A percentile compares a stretch with the other conserved stretches of the same genome.
phyloP scores from a whole-genome alignment of 35 echinoderm and acorn worm species.

The Apostichopus japonicus region DNA sequence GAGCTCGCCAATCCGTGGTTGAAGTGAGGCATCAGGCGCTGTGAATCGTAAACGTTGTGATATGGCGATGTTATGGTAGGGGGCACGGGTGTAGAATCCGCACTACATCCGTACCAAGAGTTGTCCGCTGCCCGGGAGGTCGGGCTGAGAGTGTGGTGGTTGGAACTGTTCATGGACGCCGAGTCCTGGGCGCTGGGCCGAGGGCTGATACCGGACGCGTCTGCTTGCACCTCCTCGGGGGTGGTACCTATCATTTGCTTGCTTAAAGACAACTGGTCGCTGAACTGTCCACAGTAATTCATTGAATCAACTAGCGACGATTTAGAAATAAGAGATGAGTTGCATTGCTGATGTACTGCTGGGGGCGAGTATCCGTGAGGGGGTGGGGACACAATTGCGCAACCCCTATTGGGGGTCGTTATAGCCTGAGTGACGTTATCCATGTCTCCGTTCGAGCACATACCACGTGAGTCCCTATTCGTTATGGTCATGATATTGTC shows the following conservation, averaged over 20 bases:
- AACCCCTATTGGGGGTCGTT: slow-evolving; percentile 53
- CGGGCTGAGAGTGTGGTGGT: slow-evolving; percentile 69
- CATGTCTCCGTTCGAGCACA: slow-evolving; percentile 65
- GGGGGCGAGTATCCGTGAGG: slow-evolving; percentile 82
- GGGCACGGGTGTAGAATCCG: slow-evolving; percentile 49
- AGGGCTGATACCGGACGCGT: slow-evolving; percentile 67
- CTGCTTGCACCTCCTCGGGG: slow-evolving; percentile 90
- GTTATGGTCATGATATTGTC: slow-evolving; percentile 86
- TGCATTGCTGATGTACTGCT: slow-evolving; percentile 57
- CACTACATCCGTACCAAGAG: slow-evolving; percentile 74
- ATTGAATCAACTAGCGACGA: slow-evolving; percentile 48
- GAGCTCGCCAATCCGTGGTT: slow-evolving; percentile 66
- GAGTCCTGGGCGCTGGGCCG: slow-evolving; percentile 90
- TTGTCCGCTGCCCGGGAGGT: slow-evolving; percentile 58
- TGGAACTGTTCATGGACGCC: slow-evolving; percentile 70
- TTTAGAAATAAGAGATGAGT: slow-evolving; percentile 64
- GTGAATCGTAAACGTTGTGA: slow-evolving; percentile 82
- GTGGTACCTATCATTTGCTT: slow-evolving; percentile 99
- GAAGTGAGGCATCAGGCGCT: slow-evolving; percentile 70
- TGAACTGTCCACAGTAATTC: slow-evolving; percentile 67
- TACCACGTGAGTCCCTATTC: slow-evolving; percentile 55
- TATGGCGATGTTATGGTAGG: slow-evolving; percentile 63
- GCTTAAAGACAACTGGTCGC: slow-evolving; percentile 76
- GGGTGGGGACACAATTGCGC: slow-evolving; percentile 84
- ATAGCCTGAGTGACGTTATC: slow-evolving; percentile 67